Evolutionary conservation across 2,113 vertebrate species (phyloP).

Genomic region (Glareola pratincola): DNA sequence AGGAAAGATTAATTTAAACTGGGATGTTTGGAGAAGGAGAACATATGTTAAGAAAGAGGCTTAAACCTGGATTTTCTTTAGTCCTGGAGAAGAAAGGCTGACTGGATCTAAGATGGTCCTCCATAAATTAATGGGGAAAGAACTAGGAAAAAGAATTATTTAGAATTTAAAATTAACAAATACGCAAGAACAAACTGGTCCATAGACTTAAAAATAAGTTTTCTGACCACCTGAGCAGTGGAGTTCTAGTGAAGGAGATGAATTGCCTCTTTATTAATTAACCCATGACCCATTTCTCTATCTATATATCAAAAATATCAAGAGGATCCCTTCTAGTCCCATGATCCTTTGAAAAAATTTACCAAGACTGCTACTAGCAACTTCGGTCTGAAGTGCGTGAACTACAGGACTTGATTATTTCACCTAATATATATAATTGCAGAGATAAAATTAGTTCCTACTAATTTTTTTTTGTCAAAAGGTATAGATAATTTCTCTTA

Average conservation of each 20-base stretch:
- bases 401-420: not conserved
- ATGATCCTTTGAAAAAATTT: not conserved
- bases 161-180: not conserved
- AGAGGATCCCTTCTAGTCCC: not conserved
- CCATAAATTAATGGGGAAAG: not conserved
- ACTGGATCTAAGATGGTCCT: not conserved
- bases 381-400: not conserved
- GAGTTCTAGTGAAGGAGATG: not conserved
- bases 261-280: not conserved
- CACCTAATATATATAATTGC: not conserved
- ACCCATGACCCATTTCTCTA: not conserved
- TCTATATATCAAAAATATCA: not conserved
- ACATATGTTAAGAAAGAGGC: not conserved
- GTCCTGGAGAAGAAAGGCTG: not conserved
- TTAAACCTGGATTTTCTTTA: conserved; percentile 18
- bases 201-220: not conserved
- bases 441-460: not conserved
- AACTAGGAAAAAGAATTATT: not conserved
- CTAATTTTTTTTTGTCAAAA: not conserved
- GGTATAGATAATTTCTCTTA: not conserved
- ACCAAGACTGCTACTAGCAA: not conserved
- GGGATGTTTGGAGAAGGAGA: not conserved
- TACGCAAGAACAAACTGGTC: not conserved
- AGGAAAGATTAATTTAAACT: not conserved
- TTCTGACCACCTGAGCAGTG: not conserved